A percentile compares a stretch with the other conserved stretches of the same genome.
Conservation (phyloP, 2,888 invertebrate species). For the Macrophya annulata region DNA sequence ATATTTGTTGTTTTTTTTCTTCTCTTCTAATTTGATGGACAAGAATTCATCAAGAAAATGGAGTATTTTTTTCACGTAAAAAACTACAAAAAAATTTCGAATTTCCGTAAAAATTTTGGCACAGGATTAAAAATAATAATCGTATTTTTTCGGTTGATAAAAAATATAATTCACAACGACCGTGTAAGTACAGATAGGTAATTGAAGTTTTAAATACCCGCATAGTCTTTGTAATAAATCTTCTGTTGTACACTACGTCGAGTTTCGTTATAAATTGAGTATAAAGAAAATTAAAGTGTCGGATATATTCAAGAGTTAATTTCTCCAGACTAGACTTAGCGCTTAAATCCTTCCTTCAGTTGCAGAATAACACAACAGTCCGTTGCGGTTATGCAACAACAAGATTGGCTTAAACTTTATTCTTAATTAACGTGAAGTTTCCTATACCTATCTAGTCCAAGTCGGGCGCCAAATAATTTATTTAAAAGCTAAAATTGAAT, state of each 20-base stretch:
- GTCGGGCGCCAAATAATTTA: not conserved
- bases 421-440: not conserved
- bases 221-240: not conserved
- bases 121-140: too few relatives aligned
- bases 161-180: too few relatives aligned
- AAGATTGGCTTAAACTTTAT: not conserved
- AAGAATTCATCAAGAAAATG: too few relatives aligned
- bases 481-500: not conserved
- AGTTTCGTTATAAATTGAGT: not conserved
- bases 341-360: not conserved
- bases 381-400: not conserved
- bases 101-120: too few relatives aligned
- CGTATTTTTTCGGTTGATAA: too few relatives aligned
- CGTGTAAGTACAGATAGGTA: not conserved
- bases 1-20: too few relatives aligned
- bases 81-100: too few relatives aligned
- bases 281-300: not conserved
- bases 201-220: not conserved
- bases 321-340: constrained; percentile 1
- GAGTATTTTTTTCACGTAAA: too few relatives aligned
- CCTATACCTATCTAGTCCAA: too few relatives aligned
- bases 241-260: not conserved
- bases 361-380: not conserved
- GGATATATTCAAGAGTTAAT: not conserved
- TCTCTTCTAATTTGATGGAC: too few relatives aligned